Conservation (phyloP, 1,140 invertebrate species). For the Phthorimaea operculella region DNA sequence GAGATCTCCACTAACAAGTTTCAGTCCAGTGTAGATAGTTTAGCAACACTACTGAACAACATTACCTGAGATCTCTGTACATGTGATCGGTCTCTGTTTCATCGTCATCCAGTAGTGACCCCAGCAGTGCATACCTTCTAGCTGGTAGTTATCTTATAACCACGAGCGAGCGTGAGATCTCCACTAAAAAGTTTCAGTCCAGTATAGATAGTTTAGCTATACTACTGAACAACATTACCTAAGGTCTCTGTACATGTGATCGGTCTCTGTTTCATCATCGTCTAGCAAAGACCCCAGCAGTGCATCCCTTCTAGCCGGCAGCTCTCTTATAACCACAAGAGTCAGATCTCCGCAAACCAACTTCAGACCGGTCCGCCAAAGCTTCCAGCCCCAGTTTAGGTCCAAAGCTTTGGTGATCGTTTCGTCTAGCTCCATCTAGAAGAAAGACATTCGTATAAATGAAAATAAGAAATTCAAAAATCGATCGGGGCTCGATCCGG, state of each 20-base stretch:
- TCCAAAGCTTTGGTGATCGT: conserved; percentile 72
- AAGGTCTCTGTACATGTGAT: conserved; percentile 3
- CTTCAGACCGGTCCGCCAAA: conserved; percentile 96
- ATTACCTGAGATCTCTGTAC: conserved; percentile 17
- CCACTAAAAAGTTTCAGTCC: too few species aligned
- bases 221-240: conserved; percentile 20
- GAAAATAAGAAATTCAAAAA: too few species aligned
- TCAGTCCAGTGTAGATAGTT: too few species aligned
- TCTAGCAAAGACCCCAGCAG: conserved; percentile 27
- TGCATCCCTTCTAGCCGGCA: conserved; percentile 70
- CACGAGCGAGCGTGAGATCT: too few species aligned
- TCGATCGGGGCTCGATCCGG: too few species aligned
- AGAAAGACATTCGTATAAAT: too few species aligned
- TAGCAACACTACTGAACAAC: too few species aligned
- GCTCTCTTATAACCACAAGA: conserved; percentile 86
- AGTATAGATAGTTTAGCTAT: too few species aligned
- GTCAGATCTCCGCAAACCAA: conserved; percentile 84
- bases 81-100: conserved; percentile 21
- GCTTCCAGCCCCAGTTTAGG: conserved; percentile 87
- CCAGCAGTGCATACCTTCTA: conserved; percentile 42
- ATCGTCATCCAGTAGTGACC: conserved; percentile 15
- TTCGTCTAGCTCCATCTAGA: not conserved
- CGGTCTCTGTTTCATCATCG: conserved; percentile 31
- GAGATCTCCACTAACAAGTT: conserved; percentile 84
- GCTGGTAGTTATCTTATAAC: conserved; percentile 87